A percentile compares a stretch with the other conserved stretches of the same genome.
These are phyloP conservation scores for Ceratoteleas bidentatus DNA, from an alignment of 1,140 invertebrate genomes.

Conservation along the genomic window DNA sequence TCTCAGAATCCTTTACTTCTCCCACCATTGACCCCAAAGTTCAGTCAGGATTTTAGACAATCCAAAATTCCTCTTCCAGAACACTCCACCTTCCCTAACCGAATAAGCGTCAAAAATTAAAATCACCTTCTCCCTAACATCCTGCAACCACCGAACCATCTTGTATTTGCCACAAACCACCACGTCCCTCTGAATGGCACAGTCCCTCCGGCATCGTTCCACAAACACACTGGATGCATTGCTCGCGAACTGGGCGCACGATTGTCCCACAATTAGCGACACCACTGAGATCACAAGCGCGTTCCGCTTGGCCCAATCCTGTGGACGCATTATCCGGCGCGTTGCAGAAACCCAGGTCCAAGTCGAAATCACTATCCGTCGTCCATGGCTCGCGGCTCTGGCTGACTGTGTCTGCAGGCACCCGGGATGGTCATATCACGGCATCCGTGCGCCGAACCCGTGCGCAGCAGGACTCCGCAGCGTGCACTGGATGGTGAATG, in stretches of 20 bases:
- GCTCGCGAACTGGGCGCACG: slow-evolving; percentile 26
- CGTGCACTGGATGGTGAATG: slow-evolving; percentile 5
- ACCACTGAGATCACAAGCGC: slow-evolving; percentile 28
- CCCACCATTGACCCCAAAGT: too few species aligned
- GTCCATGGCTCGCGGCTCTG: slow-evolving; percentile 10
- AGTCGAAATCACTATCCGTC: slow-evolving; percentile 38
- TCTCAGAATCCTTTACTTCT: too few species aligned
- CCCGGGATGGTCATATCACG: slow-evolving; percentile 9
- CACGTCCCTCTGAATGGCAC: slow-evolving; percentile 64
- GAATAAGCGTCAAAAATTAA: too few species aligned
- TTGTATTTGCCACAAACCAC: slow-evolving; percentile 71
- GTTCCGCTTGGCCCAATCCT: slow-evolving; percentile 16
- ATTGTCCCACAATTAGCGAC: slow-evolving; percentile 42
- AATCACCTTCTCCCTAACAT: slow-evolving; percentile 69
- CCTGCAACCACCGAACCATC: slow-evolving; percentile 67
- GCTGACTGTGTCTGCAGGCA: background rate
- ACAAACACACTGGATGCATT: slow-evolving; percentile 72
- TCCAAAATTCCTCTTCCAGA: too few species aligned
- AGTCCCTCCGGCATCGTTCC: slow-evolving; percentile 74
- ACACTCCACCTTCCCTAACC: too few species aligned
- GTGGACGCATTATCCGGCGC: slow-evolving; percentile 30
- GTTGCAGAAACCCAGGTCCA: background rate
- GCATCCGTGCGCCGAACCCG: slow-evolving; percentile 22
- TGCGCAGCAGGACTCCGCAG: background rate
- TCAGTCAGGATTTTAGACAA: too few species aligned